Base-by-base conservation (phyloP, 2,888 invertebrate genomes). In the Pediacus dermestoides region DNA sequence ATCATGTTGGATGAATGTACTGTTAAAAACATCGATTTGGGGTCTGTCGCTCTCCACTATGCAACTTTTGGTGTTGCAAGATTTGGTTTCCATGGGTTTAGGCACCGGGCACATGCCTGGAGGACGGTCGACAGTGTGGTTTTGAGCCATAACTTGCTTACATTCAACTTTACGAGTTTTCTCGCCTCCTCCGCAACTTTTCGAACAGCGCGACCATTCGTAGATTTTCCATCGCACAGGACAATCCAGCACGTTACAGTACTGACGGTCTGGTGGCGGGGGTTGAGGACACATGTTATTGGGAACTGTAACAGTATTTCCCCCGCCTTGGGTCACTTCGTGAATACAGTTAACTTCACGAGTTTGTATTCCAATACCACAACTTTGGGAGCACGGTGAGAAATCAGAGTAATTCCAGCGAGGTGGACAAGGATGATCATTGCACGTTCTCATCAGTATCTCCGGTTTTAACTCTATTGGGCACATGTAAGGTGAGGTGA, bases 351-450 rank as follows among this genome's bases (percentile, higher is more conserved):
- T 83, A 34, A 94, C 94, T 66, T 89, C 89, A 42, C 96, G 75
- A 0, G 86, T 89, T 71, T 92, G 91, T 49, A 89, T 85, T 1
- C 96, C 96, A 50, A 94, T 88, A 16, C 96, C 96, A 63, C 96
- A 97, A 2, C 88, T 85, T 66, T 89, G 90, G 11, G 90, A 88
- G 70, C 96, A 97, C 11, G 83, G 80, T 0, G 87, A 85, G 63
- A 89, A 93, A 36, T 90, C 89, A 0, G 90, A 88, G 55, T 86
- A 85, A 63, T 90, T 90, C 93, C 93, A 93, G 54, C 91, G 79
- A 0, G 95, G 94, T 1, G 94, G 94, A 63, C 97, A 97, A 0
- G 95, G 90, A 44, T 90, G 85, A 59, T 94, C 94, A 64, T 97
- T 97, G 72, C 94, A 94, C 0, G 89, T 88, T 57, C 88, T 74